Evolutionary conservation across 2,888 invertebrate species (phyloP), one percentile per base, ranked within the genome.

Genomic region (Azorinus chamasolen): DNA sequence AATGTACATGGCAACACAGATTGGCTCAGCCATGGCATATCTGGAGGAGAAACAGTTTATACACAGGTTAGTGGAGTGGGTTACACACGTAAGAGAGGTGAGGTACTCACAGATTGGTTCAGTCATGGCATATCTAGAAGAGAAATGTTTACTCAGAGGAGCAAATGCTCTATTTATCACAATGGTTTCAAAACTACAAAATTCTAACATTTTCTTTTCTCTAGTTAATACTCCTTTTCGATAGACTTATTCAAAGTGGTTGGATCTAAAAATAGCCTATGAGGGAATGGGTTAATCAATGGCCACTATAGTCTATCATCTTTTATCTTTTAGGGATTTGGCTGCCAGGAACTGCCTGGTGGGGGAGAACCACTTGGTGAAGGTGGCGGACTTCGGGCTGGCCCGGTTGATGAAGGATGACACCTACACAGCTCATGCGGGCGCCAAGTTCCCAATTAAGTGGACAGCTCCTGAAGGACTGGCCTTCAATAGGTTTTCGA

Each of bases 391-490:
- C 94, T 99, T 99, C 93, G 99, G 99, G 20, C 95, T 99, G 89
- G 99, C 99, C 5, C 95, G 99, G 65, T 84, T 99, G 82, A 99
- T 99, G 98, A 95, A 99, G 65, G 99, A 99, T 92, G 99, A 99
- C 93, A 99, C 99, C 0, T 99, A 99, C 94, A 99, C 99, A 37
- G 99, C 99, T 48, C 98, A 99, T 93, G 98, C 98, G 27, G 99
- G 98, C 32, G 99, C 99, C 84, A 99, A 99, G 94, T 99, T 99
- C 94, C 99, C 99, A 71, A 99, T 99, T 92, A 99, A 99, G 94
- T 99, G 99, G 99, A 99, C 99, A 20, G 99, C 99, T 61, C 99
- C 99, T 14, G 99, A 99, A 94, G 99, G 99, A 45, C 94, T 99
- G 86, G 99, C 99, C 2, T 99, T 98, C 94, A 99, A 99, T 94